Evolutionary conservation across 2,797 vertebrate genomes (phyloP), one percentile per base, ranked within the genome.

Genomic region (Limosa lapponica): DNA sequence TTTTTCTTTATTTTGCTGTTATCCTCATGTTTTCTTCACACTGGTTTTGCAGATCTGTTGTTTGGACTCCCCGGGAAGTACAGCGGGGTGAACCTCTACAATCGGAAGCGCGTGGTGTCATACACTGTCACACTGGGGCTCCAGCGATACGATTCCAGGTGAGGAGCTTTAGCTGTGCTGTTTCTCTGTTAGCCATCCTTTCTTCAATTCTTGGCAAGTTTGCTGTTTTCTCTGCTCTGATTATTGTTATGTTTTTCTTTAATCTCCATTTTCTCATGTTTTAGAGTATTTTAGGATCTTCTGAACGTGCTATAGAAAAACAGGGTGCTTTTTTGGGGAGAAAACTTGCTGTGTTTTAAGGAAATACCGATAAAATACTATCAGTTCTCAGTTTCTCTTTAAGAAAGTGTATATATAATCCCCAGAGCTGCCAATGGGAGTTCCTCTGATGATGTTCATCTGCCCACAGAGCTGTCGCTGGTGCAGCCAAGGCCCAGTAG

Each of bases 81-180:
- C 98, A 99, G 99, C 0, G 99, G 99, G 8, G 98, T 99, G 93
- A 99, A 97, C 96, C 98, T 99, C 55, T 99, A 98, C 79, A 98
- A 98, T 85, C 98, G 98, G 97, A 99, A 98, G 93, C 97, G 98
- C 17, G 98, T 99, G 93, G 99, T 99, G 57, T 98, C 99, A 0
- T 99, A 99, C 96, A 99, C 99, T 2, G 98, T 99, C 97, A 99
- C 99, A 1, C 95, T 99, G 64, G 99, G 98, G 49, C 98, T 99
- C 64, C 98, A 97, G 97, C 98, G n/a, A 66, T 99, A 99, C 13
- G 98, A 99, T 13, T 97, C 99, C 90, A 98, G 98, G 99, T 99
- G 87, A 98, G 98, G 49, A 41, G 34, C 57, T 80, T 14, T 3
- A 20, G 28, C 77, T 46, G 9, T 11, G 49, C 52, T 57, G 0